Conservation (phyloP, 2,797 vertebrate genomes). For the Pangasius macronema region DNA sequence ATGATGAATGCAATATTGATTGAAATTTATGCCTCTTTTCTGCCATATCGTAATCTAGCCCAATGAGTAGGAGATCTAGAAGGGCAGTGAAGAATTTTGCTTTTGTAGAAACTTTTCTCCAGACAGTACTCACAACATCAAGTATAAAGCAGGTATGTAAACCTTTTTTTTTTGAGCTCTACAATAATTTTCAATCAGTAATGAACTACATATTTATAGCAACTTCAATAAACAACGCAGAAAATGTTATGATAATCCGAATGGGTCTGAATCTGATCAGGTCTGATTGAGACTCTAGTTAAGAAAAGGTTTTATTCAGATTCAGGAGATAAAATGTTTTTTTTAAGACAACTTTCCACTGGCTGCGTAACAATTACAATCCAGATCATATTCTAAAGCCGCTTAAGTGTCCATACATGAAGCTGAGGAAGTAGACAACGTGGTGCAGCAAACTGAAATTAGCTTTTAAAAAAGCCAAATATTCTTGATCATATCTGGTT, state of each 20-base stretch:
- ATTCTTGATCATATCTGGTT: no score
- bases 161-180: not conserved
- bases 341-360: not conserved
- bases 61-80: constrained; percentile 23
- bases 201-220: constrained; percentile 61
- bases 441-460: constrained; percentile 63
- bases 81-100: constrained; percentile 16
- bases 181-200: not conserved
- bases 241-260: not conserved
- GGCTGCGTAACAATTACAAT: constrained; percentile 49
- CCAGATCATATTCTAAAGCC: constrained; percentile 50
- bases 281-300: not conserved
- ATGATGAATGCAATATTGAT: constrained; percentile 71
- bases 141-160: constrained; percentile 41
- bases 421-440: constrained; percentile 51
- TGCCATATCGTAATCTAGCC: constrained; percentile 36
- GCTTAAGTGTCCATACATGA: constrained; percentile 30
- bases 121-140: not conserved
- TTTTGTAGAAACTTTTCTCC: constrained; percentile 44
- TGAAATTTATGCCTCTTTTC: constrained; percentile 52
- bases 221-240: constrained; percentile 42
- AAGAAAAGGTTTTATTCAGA: not conserved
- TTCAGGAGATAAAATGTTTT: not conserved
- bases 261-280: not conserved
- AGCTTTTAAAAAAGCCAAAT: no score